Evolutionary conservation across 2,797 vertebrate genomes (phyloP), one percentile per base, ranked within the genome.

Genomic region (Lophotriccus pileatus): DNA sequence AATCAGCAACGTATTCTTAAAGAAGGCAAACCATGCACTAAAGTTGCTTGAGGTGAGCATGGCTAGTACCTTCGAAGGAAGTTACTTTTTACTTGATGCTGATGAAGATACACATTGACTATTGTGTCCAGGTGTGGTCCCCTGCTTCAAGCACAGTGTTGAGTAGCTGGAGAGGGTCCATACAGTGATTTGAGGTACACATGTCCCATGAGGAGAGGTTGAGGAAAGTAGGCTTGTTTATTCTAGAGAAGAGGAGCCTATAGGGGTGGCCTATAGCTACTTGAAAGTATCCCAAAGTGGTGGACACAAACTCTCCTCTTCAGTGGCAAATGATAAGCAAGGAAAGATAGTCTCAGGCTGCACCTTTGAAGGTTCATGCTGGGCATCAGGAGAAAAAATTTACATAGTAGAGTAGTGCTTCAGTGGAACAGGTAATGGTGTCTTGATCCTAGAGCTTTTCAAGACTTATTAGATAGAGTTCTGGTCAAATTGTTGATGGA

Each of bases 31-130:
- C 20, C 10, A 56, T 0, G 1, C 32, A 18, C 16, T 43, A 6
- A 19, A 47, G 2, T 47, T 77, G 24, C 59, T 76, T 27, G 25
- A 10, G 16, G 4, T 30, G 19, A 67, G 8, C 0, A 0, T 44
- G 28, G 22, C 12, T 37, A 19, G 12, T 34, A 28, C 20, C 17
- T 74, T 69, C 44, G 37, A 41, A 66, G 18, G 28, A 82, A 27
- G 24, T n/a, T 67, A 18, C 6, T 36, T 32, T 77, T 11, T 64
- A 4, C 22, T 37, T 68, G 34, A 18, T 12, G 15, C 13, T 30
- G 8, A 7, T 69, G 34, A 80, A 73, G 34, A 27, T 19, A 20
- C 8, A 15, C 4, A 3, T 19, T 13, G 6, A 22, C 37, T 60
- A 8, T 23, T 60, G 5, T 23, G 34, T 52, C 37, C 15, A 17